Evolutionary conservation across 2,797 vertebrate species (phyloP).

Genomic region (Threskiornis aethiopicus): DNA sequence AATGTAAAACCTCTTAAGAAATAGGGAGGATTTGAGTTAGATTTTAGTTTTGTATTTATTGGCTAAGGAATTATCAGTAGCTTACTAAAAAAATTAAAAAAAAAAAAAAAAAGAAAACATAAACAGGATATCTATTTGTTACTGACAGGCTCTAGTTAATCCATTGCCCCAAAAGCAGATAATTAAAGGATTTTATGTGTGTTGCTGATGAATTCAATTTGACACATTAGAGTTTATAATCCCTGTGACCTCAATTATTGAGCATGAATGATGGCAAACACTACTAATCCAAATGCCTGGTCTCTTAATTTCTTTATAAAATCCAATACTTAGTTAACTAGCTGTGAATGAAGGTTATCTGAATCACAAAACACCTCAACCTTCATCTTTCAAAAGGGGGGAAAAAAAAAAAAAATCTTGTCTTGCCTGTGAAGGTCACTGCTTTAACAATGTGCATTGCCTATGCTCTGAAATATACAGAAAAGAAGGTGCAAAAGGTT

Average conservation of each 20-base stretch:
- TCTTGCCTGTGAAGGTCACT: background rate
- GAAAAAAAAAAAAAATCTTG: background rate
- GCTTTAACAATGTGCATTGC: background rate
- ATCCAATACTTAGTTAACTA: constrained; percentile 63
- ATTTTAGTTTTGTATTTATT: background rate
- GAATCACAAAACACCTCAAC: constrained; percentile 20
- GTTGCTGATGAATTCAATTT: constrained; percentile 68
- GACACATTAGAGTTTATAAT: constrained; percentile 71
- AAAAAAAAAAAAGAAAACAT: background rate
- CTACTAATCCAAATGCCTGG: constrained; percentile 54
- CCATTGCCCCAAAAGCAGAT: constrained; percentile 45
- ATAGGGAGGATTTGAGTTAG: background rate
- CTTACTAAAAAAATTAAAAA: background rate
- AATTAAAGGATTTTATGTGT: constrained; percentile 67
- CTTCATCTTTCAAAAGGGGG: background rate
- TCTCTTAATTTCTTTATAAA: constrained; percentile 64
- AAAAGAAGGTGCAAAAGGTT: background rate
- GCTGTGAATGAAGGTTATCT: constrained; percentile 63
- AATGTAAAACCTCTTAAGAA: background rate
- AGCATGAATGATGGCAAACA: constrained; percentile 71
- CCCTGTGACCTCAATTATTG: constrained; percentile 73
- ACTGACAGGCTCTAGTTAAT: constrained; percentile 43
- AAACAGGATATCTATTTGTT: background rate
- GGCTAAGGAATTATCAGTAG: background rate
- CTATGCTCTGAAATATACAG: background rate